These are phyloP conservation scores for Aleiodes leptofemur DNA, from an alignment of 2,888 invertebrate genomes.

Conservation along the genomic window DNA sequence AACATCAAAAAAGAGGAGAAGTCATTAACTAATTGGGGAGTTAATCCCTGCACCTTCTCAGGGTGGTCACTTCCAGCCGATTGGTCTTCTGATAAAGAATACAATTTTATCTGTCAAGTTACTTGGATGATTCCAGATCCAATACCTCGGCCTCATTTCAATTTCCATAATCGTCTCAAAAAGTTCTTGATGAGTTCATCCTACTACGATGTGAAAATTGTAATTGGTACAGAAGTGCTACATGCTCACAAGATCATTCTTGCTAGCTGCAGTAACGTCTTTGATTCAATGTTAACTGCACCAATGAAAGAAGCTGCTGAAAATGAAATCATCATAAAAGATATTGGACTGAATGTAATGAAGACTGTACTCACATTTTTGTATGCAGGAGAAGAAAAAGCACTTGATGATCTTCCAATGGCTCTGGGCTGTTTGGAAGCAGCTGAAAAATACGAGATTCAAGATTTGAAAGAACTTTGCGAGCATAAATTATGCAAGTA, in stretches of 20 bases:
- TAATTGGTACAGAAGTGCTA: not conserved
- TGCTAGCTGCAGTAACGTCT: slow-evolving; percentile 37
- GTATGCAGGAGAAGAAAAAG: not conserved
- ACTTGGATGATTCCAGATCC: no score
- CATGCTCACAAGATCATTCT: slow-evolving; percentile 16
- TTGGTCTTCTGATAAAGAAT: no score
- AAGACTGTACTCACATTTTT: not conserved
- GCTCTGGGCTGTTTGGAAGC: not conserved
- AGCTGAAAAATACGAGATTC: slow-evolving; percentile 1
- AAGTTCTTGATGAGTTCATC: not conserved
- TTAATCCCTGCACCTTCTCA: no score
- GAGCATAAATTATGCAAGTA: not conserved
- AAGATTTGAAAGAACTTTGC: not conserved
- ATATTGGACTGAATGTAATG: not conserved
- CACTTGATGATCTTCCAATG: not conserved
- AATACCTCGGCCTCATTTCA: no score
- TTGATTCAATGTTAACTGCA: slow-evolving; percentile 24
- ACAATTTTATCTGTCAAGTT: no score
- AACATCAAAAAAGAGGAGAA: no score
- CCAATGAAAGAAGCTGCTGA: slow-evolving; percentile 1
- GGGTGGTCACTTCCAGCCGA: no score
- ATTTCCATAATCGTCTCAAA: no score
- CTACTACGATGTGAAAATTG: not conserved
- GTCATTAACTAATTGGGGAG: no score
- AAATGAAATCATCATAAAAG: not conserved